Conservation (phyloP, 2,797 vertebrate genomes). For the Distichodus sexfasciatus region DNA sequence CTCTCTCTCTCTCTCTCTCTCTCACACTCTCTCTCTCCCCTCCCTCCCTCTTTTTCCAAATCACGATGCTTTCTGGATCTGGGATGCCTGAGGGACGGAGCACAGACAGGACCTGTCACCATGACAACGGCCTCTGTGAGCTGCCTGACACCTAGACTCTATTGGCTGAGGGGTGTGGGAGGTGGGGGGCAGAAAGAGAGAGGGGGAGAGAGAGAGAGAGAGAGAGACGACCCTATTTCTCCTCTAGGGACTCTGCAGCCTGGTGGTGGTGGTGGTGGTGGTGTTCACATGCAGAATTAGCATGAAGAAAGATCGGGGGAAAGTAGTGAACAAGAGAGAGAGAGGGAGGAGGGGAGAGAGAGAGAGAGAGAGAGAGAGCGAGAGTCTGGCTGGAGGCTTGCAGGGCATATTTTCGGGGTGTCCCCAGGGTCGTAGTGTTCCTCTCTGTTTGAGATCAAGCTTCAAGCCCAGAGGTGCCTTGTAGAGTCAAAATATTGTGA, state of each 20-base stretch:
- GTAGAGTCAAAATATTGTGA: background rate
- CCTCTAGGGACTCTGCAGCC: constrained; percentile 57
- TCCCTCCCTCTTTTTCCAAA: constrained; percentile 49
- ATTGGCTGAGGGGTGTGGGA: constrained; percentile 74
- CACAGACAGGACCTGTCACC: constrained; percentile 74
- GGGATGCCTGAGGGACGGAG: constrained; percentile 79
- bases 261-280: too few species aligned
- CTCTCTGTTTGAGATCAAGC: constrained; percentile 39
- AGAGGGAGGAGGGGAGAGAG: constrained; percentile 19
- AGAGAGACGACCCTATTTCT: constrained; percentile 66
- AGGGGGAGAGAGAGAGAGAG: constrained; percentile 38
- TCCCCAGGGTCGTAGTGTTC: constrained; percentile 39
- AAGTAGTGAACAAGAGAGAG: constrained; percentile 6
- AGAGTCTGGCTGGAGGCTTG: constrained; percentile 38
- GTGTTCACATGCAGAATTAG: constrained; percentile 57
- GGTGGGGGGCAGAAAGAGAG: constrained; percentile 52
- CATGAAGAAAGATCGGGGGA: constrained; percentile 41
- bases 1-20: background rate
- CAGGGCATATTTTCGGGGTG: constrained; percentile 25
- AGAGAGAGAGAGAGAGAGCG: constrained; percentile 26
- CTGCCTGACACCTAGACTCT: constrained; percentile 75
- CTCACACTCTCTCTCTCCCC: background rate
- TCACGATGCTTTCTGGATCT: constrained; percentile 74
- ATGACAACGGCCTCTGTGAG: constrained; percentile 80
- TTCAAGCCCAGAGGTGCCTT: background rate